phyloP scores from a whole-genome alignment of 35 echinoderm and acorn worm genomes.

The Chiridota heheva region DNA sequence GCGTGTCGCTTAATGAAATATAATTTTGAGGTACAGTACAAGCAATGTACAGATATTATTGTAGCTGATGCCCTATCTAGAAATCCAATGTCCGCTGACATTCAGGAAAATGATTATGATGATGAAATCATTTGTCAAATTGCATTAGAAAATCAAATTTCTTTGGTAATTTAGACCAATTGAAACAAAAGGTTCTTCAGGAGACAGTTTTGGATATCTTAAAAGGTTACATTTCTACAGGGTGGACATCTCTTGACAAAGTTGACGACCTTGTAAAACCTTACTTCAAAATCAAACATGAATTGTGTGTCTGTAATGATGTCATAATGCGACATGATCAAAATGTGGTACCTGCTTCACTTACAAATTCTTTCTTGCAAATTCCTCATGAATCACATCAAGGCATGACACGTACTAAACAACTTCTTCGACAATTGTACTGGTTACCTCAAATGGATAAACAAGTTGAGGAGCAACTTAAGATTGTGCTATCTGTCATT shows the following conservation, averaged over 20 bases:
- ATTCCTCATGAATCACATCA: slow-evolving; percentile 31
- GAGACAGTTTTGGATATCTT: not conserved
- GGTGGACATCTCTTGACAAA: not conserved
- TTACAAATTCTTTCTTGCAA: not conserved
- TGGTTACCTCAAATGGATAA: slow-evolving; percentile 31
- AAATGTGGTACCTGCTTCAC: slow-evolving; percentile 5
- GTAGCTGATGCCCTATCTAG: not conserved
- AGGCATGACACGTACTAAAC: slow-evolving; percentile 53
- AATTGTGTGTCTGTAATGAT: slow-evolving; percentile 36
- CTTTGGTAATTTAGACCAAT: not conserved
- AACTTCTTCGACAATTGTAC: slow-evolving; percentile 9
- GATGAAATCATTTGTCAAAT: no score
- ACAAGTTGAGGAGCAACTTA: slow-evolving; percentile 23
- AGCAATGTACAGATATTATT: not conserved
- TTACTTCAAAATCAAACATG: slow-evolving; percentile 9
- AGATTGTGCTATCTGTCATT: slow-evolving; percentile 21
- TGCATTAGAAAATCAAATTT: not conserved
- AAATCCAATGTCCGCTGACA: not conserved
- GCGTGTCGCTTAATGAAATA: not conserved
- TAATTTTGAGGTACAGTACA: not conserved
- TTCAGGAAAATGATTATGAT: not conserved
- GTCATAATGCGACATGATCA: slow-evolving; percentile 47
- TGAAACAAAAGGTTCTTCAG: not conserved
- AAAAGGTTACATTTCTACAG: not conserved
- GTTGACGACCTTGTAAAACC: not conserved